Conservation (phyloP, 2,113 vertebrate genomes). For the Mus musculus region GRCm39 chr13:71514001-71514500, state of each 20-base stretch:
- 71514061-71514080: neutral
- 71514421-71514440: neutral
- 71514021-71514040: constrained; percentile 51
- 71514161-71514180: constrained; percentile 84
- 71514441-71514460: neutral
- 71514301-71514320: neutral
- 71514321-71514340: neutral
- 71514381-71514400: neutral
- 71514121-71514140: constrained; percentile 79
- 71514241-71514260: constrained; percentile 60
- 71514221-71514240: constrained; percentile 75
- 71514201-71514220: constrained; percentile 73
- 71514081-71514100: constrained; percentile 73
- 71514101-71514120: constrained; percentile 77
- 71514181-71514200: constrained; percentile 83
- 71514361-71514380: neutral
- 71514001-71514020: constrained; percentile 1
- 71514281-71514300: neutral
- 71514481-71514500: neutral
- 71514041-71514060: constrained; percentile 65
- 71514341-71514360: neutral
- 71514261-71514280: constrained; percentile 10
- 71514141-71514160: constrained; percentile 81
- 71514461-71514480: neutral
- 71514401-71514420: neutral